Evolutionary conservation across 1,140 invertebrate genomes (phyloP).

Genomic region (Euura saliciscinereae): DNA sequence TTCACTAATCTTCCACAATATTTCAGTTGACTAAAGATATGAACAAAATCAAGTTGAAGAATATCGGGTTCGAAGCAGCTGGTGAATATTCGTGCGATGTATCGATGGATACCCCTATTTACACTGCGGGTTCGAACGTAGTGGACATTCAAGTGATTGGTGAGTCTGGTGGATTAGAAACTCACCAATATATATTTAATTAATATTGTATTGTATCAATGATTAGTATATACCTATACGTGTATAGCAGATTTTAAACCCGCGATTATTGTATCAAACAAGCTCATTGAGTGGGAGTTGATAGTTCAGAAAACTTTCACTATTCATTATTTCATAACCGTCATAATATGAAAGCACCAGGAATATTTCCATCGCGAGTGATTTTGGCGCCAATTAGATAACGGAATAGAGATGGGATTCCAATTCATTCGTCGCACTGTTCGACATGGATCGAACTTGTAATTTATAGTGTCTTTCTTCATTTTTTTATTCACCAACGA

Average conservation of each 20-base stretch:
- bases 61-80: conserved; percentile 74
- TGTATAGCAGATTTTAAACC: not conserved
- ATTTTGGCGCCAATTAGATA: too few species aligned
- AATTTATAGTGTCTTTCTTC: too few species aligned
- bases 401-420: too few species aligned
- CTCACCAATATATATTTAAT: not conserved
- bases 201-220: not conserved
- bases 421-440: too few species aligned
- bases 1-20: conserved; percentile 31
- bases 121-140: conserved; percentile 72
- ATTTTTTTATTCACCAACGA: too few species aligned
- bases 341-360: too few species aligned
- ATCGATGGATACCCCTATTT: conserved; percentile 77
- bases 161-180: conserved; percentile 54
- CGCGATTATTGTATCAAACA: too few species aligned
- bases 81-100: conserved; percentile 79
- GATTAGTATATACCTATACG: conserved; percentile 11
- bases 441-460: too few species aligned
- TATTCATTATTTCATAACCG: too few species aligned
- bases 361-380: too few species aligned
- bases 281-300: too few species aligned
- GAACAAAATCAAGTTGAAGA: conserved; percentile 74
- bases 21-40: conserved; percentile 75
- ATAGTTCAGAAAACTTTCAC: too few species aligned
- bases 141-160: conserved; percentile 78